Conservation (phyloP, 2,113 vertebrate species). For the Craseonycteris thonglongyai region DNA sequence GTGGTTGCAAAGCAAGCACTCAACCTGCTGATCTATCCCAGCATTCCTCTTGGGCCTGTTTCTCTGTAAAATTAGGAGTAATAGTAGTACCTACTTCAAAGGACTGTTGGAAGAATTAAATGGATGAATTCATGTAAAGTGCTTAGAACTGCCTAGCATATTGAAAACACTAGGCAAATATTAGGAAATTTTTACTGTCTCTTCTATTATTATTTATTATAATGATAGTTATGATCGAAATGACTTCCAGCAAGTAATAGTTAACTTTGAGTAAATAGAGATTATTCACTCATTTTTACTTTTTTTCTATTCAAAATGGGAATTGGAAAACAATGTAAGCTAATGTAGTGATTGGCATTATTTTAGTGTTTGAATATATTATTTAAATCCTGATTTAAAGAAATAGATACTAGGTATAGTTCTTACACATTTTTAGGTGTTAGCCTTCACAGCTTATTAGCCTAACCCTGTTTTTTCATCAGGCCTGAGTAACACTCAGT, state of each 20-base stretch:
- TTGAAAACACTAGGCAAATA: background rate
- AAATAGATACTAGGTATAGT: background rate
- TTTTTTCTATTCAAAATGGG: background rate
- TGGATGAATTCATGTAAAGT: background rate
- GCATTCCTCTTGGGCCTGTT: too few relatives aligned
- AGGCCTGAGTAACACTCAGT: constrained; percentile 41
- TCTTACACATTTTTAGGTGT: background rate
- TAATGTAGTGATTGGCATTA: background rate
- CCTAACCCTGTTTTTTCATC: constrained; percentile 31
- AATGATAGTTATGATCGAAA: background rate
- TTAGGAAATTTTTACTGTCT: background rate
- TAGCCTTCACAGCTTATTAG: background rate
- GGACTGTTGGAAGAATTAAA: background rate
- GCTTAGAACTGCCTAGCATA: background rate
- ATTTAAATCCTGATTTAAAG: constrained; percentile 34
- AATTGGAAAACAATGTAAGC: constrained; percentile 15
- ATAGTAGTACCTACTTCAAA: background rate
- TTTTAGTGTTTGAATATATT: background rate
- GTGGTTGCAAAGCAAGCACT: too few relatives aligned
- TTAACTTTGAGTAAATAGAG: background rate
- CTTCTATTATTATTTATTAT: background rate
- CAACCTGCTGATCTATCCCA: too few relatives aligned
- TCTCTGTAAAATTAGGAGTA: background rate
- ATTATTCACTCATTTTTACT: background rate
- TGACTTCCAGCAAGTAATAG: background rate